Conservation (phyloP, 2,888 invertebrate genomes). For the Macaria liturata region DNA sequence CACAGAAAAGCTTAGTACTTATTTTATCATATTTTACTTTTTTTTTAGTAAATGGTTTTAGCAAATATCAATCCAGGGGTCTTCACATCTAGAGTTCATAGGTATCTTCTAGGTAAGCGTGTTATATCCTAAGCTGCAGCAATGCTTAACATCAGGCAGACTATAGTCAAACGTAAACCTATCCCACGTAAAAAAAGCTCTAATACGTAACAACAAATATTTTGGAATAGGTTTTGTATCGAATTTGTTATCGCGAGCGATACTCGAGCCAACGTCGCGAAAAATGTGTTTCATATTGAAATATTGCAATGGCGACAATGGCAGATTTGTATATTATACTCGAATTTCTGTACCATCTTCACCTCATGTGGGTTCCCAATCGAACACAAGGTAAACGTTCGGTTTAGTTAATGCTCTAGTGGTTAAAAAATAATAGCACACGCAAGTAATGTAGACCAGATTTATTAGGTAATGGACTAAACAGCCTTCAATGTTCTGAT, state of each 20-base stretch:
- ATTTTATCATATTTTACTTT: no score
- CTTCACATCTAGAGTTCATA: no score
- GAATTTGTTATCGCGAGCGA: constrained; percentile 14
- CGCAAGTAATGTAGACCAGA: background rate
- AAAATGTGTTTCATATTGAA: constrained; percentile 18
- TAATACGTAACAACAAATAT: background rate
- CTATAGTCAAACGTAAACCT: no score
- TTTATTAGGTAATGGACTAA: no score
- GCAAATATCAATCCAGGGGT: no score
- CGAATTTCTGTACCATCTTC: constrained; percentile 14
- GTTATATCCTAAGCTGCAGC: no score
- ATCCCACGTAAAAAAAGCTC: no score
- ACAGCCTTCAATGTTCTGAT: no score
- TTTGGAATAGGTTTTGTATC: constrained; percentile 11
- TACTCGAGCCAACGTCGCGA: constrained; percentile 10
- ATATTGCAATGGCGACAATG: constrained; percentile 10
- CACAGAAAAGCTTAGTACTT: no score
- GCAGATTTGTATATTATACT: constrained; percentile 7
- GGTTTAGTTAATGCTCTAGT: constrained; percentile 5
- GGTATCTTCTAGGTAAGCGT: no score
- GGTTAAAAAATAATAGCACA: constrained; percentile 11
- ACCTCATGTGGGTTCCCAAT: constrained; percentile 10
- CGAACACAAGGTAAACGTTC: constrained; percentile 17
- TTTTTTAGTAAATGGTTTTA: no score
- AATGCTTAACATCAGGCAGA: no score